Percentiles rank a stretch among this genome's conserved stretches.
Evolutionary conservation across 2,888 invertebrate genomes (phyloP).

Genomic region (Drosophila stalkeri): DNA sequence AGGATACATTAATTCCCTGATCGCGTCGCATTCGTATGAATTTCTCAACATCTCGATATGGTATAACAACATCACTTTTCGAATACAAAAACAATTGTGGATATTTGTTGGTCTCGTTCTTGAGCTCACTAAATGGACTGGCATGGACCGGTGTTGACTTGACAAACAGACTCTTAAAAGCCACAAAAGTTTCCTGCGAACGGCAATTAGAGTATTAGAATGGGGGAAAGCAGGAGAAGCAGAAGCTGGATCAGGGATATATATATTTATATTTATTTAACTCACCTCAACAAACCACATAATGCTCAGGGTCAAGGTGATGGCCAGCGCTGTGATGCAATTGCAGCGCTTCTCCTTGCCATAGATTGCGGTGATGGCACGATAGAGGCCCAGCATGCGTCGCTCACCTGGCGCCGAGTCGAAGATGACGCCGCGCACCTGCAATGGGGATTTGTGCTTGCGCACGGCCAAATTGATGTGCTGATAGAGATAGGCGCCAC

Average conservation of each 20-base stretch:
- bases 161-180: constrained; percentile 84
- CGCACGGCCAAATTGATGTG: constrained; percentile 88
- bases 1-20: constrained; percentile 87
- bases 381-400: constrained; percentile 86
- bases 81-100: constrained; percentile 92
- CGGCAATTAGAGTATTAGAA: neutral
- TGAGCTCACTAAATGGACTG: constrained; percentile 87
- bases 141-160: constrained; percentile 85
- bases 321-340: constrained; percentile 86
- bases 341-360: constrained; percentile 87
- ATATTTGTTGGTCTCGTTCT: constrained; percentile 87
- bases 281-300: constrained; percentile 88
- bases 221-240: neutral
- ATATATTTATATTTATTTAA: no score
- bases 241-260: no score
- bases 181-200: constrained; percentile 83
- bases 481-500: constrained; percentile 90
- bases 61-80: constrained; percentile 89
- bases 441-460: constrained; percentile 86
- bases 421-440: constrained; percentile 88
- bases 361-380: constrained; percentile 88
- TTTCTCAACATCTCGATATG: constrained; percentile 89
- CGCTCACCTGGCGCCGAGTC: constrained; percentile 90
- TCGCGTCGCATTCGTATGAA: constrained; percentile 87
- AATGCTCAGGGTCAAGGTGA: constrained; percentile 86